Conservation (phyloP, 2,888 invertebrate species). For the Euproctis similis region DNA sequence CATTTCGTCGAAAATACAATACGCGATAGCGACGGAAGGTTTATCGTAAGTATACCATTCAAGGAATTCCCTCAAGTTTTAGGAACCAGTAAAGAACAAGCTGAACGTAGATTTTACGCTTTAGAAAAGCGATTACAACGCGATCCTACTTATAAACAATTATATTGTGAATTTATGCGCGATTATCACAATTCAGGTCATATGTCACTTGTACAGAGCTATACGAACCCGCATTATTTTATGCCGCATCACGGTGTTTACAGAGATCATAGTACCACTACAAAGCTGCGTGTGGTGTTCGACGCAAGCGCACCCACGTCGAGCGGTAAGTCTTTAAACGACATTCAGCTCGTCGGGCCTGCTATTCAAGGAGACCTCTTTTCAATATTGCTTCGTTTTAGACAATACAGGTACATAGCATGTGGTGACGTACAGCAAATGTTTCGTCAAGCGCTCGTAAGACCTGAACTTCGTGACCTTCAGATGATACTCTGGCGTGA, state of each 20-base stretch:
- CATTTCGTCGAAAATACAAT: not conserved
- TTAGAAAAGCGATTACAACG: not conserved
- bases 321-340: slow-evolving; percentile 15
- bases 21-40: not conserved
- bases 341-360: slow-evolving; percentile 12
- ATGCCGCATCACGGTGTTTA: slow-evolving; percentile 4
- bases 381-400: slow-evolving; percentile 12
- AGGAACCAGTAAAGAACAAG: not conserved
- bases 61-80: not conserved
- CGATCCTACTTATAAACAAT: not conserved
- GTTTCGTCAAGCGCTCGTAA: not conserved
- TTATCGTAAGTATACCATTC: not conserved
- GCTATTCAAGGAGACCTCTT: slow-evolving; percentile 15
- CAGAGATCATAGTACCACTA: slow-evolving; percentile 2
- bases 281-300: slow-evolving; percentile 11
- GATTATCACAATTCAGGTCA: slow-evolving; percentile 6
- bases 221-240: slow-evolving; percentile 3
- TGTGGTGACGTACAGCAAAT: slow-evolving; percentile 10
- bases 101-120: slow-evolving; percentile 1
- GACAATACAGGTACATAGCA: slow-evolving; percentile 13
- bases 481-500: slow-evolving; percentile 16
- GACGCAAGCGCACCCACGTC: slow-evolving; percentile 11
- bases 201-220: slow-evolving; percentile 2
- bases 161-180: slow-evolving; percentile 5
- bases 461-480: slow-evolving; percentile 9